phyloP scores from a whole-genome alignment of 2,888 invertebrate species.

The Zaprionus obscuricornis region DNA sequence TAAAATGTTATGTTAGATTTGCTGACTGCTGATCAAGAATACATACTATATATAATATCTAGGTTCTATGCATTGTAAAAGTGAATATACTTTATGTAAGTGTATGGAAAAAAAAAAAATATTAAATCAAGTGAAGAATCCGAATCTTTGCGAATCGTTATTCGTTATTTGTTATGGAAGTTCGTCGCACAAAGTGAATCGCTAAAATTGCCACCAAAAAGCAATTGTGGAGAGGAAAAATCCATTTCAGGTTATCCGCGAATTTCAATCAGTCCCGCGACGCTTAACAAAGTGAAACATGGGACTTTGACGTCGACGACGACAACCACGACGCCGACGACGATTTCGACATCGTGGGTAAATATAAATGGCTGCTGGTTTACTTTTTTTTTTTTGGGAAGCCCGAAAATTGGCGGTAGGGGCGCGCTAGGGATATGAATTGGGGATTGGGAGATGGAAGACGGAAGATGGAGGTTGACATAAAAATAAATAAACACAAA shows the following conservation, averaged over 20 bases:
- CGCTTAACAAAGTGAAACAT: slow-evolving; percentile 53
- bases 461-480: not conserved
- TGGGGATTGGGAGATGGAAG: not conserved
- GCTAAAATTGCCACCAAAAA: slow-evolving; percentile 80
- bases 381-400: no score
- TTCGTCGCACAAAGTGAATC: slow-evolving; percentile 67
- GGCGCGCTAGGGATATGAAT: no score
- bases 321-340: slow-evolving; percentile 2
- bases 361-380: slow-evolving; percentile 47
- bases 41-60: no score
- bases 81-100: no score
- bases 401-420: no score
- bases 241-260: slow-evolving; percentile 83
- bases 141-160: no score
- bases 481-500: slow-evolving; percentile 72
- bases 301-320: slow-evolving; percentile 3
- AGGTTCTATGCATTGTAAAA: no score
- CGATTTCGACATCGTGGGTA: slow-evolving; percentile 22
- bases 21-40: no score
- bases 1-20: no score
- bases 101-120: no score
- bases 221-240: slow-evolving; percentile 81
- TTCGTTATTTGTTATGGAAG: no score
- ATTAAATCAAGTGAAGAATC: no score
- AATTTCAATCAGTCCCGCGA: slow-evolving; percentile 81